Base-by-base conservation (phyloP, 2,797 vertebrate genomes). In the Darevskia nairensis region DNA sequence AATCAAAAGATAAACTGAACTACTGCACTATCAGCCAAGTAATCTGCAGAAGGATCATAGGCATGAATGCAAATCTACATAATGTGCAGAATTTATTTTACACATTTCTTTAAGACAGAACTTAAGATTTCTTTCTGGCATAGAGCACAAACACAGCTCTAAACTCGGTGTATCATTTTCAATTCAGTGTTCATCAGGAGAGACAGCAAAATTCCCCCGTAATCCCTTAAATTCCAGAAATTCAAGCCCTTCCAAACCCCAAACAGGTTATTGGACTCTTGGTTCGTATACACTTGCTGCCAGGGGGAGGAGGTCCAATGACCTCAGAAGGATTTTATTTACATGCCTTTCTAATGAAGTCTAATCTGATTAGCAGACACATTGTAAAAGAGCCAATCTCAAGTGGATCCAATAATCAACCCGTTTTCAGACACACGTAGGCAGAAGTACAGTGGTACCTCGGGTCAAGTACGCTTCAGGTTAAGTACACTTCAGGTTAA, bases 371-470 rank as follows among this genome's bases (percentile, higher is more conserved):
- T 25, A 79, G 78, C 19, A 23, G 61, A 46, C 4, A 10, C 84
- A 68, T 6, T 1, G 25, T 44, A 5, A 44, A 27, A 41, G 29
- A 32, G 21, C 59, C 80, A 79, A 25, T 21, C 39, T 79, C 46
- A 0, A 0, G 44, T 61, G 0, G 0, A 29, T 19, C 74, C 84
- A 78, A 21, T 44, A 66, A 79, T 6, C 68, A 32, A n/a, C 1
- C 1, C 0, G 2, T 79, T 17, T 3, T 82, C 59, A 59, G 59
- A 83, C 69, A n/a, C 35, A 0, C 0, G 2, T 1, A 0, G 8
- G n/a, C 5, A 84, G 19, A 59, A 92, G 87, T 35, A 35, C 35
- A 35, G 35, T 35, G 35, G 35, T 35, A 35, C 35, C 35, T 35
- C 35, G 35, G 35, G 35, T 35, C 2, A 35, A 35, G 35, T 35